These are phyloP conservation scores for Vanessa cardui DNA, from an alignment of 2,888 invertebrate genomes.

Conservation along the genomic window DNA sequence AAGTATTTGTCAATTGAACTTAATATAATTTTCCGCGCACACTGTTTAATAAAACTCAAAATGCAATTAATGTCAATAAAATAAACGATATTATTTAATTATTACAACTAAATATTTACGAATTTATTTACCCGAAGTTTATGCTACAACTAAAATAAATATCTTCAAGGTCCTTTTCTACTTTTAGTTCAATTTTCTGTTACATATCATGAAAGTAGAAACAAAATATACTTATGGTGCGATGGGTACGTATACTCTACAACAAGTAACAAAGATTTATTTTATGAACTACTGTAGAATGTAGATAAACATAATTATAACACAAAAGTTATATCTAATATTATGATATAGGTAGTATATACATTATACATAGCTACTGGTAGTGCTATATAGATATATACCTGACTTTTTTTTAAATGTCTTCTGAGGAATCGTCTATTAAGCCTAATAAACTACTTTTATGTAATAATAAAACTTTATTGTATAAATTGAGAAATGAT, in stretches of 20 bases:
- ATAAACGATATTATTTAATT: neutral
- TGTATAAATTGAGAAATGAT: no score
- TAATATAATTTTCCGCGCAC: neutral
- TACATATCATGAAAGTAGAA: neutral
- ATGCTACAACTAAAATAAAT: neutral
- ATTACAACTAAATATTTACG: neutral
- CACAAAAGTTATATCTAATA: no score
- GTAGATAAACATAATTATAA: constrained; percentile 6
- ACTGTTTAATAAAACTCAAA: neutral
- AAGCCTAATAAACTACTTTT: no score
- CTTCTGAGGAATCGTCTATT: no score
- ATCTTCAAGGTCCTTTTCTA: constrained; percentile 2
- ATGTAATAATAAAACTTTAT: no score
- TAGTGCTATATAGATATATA: no score
- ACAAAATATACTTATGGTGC: neutral
- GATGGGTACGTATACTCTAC: neutral
- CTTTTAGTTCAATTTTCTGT: constrained; percentile 9
- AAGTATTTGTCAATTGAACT: neutral
- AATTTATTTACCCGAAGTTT: neutral
- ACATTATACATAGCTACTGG: no score
- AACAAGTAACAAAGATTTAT: constrained; percentile 9
- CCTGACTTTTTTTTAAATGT: no score
- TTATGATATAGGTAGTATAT: no score
- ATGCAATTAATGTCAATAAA: neutral
- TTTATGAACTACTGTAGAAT: constrained; percentile 5